Conservation (phyloP, 2,888 invertebrate genomes). For the Linnaemya tessellans region DNA sequence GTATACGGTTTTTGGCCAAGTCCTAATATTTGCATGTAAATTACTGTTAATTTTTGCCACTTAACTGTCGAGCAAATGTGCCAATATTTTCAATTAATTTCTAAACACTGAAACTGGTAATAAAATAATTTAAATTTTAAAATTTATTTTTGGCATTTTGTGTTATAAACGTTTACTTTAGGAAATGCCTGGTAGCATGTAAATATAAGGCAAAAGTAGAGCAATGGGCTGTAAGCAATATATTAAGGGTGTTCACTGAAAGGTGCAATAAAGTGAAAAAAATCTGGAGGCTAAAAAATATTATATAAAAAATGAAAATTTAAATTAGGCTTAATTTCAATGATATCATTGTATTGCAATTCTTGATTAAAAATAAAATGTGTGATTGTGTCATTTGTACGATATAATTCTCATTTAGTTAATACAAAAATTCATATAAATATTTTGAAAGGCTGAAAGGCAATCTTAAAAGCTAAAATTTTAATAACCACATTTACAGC, state of each 20-base stretch:
- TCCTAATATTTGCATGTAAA: constrained; percentile 13
- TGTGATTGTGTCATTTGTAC: no score
- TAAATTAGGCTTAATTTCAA: no score
- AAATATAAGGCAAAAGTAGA: neutral
- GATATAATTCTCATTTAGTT: no score
- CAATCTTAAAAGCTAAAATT: no score
- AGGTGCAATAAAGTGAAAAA: neutral
- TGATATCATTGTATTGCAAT: no score
- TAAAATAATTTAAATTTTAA: neutral
- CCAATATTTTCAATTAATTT: constrained; percentile 20
- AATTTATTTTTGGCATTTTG: neutral
- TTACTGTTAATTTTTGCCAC: constrained; percentile 7
- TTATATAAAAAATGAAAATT: no score
- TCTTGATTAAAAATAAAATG: no score
- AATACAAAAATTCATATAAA: no score
- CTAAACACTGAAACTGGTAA: neutral
- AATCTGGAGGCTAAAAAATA: no score
- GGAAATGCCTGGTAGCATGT: neutral
- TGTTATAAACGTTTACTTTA: neutral
- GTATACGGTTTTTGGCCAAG: neutral
- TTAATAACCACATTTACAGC: no score
- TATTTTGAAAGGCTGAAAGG: no score
- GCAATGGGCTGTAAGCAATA: neutral
- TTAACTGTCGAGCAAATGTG: neutral
- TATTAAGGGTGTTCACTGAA: neutral